A percentile compares a stretch with the other conserved stretches of the same genome.
Conservation (phyloP, 2,113 vertebrate species). For the Zonotrichia leucophrys region DNA sequence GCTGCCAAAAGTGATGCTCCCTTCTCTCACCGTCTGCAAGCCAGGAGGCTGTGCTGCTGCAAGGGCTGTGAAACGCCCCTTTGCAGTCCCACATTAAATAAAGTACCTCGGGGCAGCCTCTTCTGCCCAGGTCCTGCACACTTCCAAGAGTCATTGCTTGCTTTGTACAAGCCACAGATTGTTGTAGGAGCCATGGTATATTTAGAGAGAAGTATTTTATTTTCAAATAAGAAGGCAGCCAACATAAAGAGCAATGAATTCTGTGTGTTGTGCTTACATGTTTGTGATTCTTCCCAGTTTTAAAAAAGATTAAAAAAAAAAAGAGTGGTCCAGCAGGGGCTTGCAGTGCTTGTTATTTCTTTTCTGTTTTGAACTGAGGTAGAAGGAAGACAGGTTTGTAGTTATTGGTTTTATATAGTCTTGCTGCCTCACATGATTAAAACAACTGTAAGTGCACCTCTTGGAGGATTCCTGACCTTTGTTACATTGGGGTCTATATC, state of each 20-base stretch:
- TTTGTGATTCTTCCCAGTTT: neutral
- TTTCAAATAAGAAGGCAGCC: neutral
- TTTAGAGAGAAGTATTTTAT: neutral
- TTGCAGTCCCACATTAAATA: neutral
- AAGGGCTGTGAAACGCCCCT: accelerated
- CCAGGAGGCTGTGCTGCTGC: neutral
- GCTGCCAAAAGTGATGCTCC: neutral
- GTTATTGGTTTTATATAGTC: neutral
- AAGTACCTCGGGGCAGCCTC: neutral
- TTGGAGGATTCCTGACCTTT: neutral
- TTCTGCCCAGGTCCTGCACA: neutral
- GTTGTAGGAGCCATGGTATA: neutral
- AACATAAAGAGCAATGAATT: neutral
- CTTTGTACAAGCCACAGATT: neutral
- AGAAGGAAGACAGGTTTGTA: neutral
- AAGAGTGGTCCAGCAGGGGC: neutral
- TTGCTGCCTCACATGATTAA: neutral
- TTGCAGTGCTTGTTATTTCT: neutral
- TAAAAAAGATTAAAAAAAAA: neutral
- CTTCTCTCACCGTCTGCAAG: neutral
- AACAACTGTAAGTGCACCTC: neutral
- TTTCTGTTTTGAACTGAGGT: neutral
- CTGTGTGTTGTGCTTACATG: neutral
- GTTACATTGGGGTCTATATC: accelerated
- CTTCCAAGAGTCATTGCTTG: neutral